phyloP scores from a whole-genome alignment of 2,113 vertebrate species.

The Daphoenositta chrysoptera region DNA sequence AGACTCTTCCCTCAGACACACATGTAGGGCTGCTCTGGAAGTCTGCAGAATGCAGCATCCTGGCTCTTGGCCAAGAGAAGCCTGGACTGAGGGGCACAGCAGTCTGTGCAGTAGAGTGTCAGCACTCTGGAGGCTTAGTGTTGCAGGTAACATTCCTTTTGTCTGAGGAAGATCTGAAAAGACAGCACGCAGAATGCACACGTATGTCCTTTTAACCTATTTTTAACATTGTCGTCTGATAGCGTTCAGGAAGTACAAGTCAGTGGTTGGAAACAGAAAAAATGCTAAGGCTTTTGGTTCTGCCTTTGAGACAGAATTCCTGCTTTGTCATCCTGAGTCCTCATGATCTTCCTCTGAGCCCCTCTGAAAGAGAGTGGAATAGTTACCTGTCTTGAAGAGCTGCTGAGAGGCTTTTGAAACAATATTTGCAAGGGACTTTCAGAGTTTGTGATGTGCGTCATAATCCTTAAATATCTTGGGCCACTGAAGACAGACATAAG shows the following conservation, averaged over 20 bases:
- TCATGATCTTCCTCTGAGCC: neutral
- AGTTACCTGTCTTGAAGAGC: neutral
- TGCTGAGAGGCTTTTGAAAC: neutral
- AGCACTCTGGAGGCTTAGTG: neutral
- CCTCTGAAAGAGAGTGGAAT: neutral
- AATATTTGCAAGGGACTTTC: neutral
- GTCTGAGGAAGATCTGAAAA: neutral
- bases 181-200: neutral
- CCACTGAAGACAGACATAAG: neutral
- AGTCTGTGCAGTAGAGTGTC: neutral
- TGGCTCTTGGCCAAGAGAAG: neutral
- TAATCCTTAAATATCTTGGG: neutral
- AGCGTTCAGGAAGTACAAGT: neutral
- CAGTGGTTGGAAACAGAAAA: neutral
- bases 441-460: neutral
- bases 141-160: neutral
- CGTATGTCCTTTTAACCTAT: neutral
- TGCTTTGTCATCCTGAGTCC: conserved; percentile 22
- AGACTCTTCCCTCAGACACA: neutral
- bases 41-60: neutral
- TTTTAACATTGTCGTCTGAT: neutral
- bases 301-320: neutral
- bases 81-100: neutral
- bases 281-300: neutral
- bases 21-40: neutral